A percentile compares a stretch with the other conserved stretches of the same genome.
Evolutionary conservation across 2,888 invertebrate species (phyloP).

Genomic region (Melanophora roralis): DNA sequence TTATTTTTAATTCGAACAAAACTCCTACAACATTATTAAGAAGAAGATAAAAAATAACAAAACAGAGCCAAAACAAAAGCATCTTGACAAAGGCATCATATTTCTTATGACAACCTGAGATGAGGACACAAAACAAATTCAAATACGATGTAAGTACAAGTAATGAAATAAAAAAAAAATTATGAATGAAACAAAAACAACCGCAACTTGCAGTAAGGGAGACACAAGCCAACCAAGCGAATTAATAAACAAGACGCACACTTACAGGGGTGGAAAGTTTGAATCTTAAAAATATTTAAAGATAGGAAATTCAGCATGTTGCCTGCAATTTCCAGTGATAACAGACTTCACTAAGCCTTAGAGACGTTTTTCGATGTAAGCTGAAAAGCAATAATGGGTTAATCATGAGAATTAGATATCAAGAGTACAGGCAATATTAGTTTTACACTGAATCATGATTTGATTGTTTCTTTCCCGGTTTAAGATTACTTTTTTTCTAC

Average conservation of each 20-base stretch:
- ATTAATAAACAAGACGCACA: background rate
- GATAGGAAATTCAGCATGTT: no score
- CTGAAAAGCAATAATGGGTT: no score
- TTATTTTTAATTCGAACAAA: constrained; percentile 23
- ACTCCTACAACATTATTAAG: constrained; percentile 57
- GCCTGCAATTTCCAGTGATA: no score
- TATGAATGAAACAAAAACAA: background rate
- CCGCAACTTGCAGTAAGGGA: background rate
- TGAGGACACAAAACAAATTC: constrained; percentile 24
- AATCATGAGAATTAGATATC: no score
- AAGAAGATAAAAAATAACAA: background rate
- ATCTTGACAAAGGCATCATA: constrained; percentile 58
- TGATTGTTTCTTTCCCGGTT: no score
- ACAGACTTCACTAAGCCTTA: no score
- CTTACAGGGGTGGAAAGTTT: constrained; percentile 7
- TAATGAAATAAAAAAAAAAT: background rate
- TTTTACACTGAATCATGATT: no score
- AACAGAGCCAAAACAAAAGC: constrained; percentile 41
- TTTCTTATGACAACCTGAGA: constrained; percentile 54
- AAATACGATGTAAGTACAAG: background rate
- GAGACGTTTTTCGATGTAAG: no score
- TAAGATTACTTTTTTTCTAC: no score
- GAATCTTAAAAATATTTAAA: no score
- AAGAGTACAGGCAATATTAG: no score
- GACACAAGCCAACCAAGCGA: constrained; percentile 13